phyloP scores from a whole-genome alignment of 2,797 vertebrate genomes.

The Myotis vivesi region DNA sequence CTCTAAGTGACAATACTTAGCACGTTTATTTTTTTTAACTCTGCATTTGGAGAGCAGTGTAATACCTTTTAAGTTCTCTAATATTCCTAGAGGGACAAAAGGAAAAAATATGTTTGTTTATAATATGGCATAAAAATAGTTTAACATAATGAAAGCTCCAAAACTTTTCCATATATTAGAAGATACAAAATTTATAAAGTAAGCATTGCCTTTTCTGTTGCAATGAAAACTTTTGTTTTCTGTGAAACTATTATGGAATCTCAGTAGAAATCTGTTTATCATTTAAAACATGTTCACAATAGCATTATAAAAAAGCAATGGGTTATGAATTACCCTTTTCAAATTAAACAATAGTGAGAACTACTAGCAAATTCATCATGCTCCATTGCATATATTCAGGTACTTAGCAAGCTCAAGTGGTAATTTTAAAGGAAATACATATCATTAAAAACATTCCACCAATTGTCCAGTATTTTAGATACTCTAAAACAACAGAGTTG shows the following conservation, averaged over 20 bases:
- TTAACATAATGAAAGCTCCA: neutral
- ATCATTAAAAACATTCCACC: neutral
- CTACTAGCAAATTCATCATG: neutral
- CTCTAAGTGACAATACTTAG: neutral
- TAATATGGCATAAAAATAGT: neutral
- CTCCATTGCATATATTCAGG: neutral
- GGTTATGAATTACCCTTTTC: conserved; percentile 4
- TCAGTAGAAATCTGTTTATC: conserved; percentile 26
- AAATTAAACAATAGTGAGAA: neutral
- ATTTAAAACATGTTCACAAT: neutral
- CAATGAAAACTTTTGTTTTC: conserved; percentile 15
- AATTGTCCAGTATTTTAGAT: conserved; percentile 33
- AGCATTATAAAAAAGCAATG: conserved; percentile 5
- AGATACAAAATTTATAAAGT: neutral
- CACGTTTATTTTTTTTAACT: neutral
- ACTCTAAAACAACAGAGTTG: neutral
- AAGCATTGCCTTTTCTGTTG: neutral
- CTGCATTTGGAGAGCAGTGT: neutral
- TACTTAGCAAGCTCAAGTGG: neutral
- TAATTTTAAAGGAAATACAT: conserved; percentile 23
- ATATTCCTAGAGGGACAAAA: neutral
- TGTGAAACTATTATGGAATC: conserved; percentile 1
- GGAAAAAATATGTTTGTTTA: neutral
- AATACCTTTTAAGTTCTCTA: neutral
- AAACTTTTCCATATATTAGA: neutral